Evolutionary conservation across 2,797 vertebrate species (phyloP), one percentile per base, ranked within the genome.

Genomic region (Falco rusticolus): DNA sequence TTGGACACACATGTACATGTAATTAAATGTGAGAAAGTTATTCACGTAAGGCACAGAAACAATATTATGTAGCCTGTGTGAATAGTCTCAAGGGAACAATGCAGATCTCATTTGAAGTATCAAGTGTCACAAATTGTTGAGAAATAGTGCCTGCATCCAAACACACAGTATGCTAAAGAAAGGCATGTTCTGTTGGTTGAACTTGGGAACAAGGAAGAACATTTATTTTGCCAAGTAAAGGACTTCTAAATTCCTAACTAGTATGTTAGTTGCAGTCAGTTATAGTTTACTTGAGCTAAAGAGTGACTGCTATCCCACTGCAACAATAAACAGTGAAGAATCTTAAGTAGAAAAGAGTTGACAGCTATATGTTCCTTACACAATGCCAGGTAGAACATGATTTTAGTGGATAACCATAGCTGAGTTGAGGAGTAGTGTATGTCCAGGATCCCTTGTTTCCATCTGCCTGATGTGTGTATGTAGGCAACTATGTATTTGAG

Each of bases 1-100:
- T 87, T 47, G 41, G 6, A 41, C 21, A 39, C 16, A 1, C 5
- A 3, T 3, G 21, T 29, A 14, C 0, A 0, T 68, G 45, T 79
- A 48, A 64, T 50, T n/a, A 57, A 66, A 53, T 5, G 19, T 25
- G 63, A 25, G 34, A 16, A 37, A 29, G 8, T 48, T 72, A 6
- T 17, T 85, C 13, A 19, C 16, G 41, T 54, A 28, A 54, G 41
- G 29, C 50, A 43, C 41, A 56, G 72, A 47, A 50, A 34, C 25
- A 47, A 3, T 63, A 9, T 20, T 43, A 16, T 1, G 9, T 29
- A 26, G 77, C 10, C 28, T 37, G 26, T 56, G 53, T 64, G 53
- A 74, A 39, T 71, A 70, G 51, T 70, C 47, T 22, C 26, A 63
- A 57, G 41, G 33, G 47, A 75, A 8, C 68, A 68, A 22, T 1